Base-by-base conservation (phyloP, 1,140 invertebrate genomes). In the Archegozetes longisetosus region DNA sequence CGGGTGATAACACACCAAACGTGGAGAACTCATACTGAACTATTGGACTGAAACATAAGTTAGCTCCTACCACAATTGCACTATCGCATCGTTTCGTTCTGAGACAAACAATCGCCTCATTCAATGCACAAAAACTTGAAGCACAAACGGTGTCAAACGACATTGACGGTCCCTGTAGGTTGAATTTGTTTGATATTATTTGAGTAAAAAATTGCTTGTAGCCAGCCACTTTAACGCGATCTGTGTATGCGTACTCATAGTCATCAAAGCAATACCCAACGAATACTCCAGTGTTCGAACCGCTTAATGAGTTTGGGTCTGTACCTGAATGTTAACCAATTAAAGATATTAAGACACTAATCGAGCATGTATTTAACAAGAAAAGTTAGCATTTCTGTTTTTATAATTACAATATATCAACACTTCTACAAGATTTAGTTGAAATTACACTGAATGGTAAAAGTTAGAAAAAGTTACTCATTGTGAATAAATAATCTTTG, bases 191-290 rank as follows among this genome's bases (percentile, higher is more conserved):
- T 0, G 90, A 95, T 32, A 98, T 80, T 68, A 93, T 81, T 71
- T 97, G 97, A 46, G 90, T 81, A 72, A 96, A 94, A 91, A 96
- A 96, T 27, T 89, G 85, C 3, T 14, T 47, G 48, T 97, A 97
- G 54, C 92, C 91, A 69, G 85, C 88, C 1, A 91, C 80, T 29
- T 66, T 17, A 24, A 28, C 53, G 20, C 32, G 25, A 9, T 60
- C 50, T 26, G 46, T n/a, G 28, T 49, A 47, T 9, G 55, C 61
- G 28, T 25, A 23, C 17, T 20, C 12, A 17, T 61, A 61, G 17
- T 62, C 61, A 55, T 62, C 55, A 23, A 61, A 62, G 59, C 86
- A 91, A 1, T 84, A 84, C 51, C 90, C 90, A 63, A 95, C 80
- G 71, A 86, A 95, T 0, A 94, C 89, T 51, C 89, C 91, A 49